Base-by-base conservation (phyloP, 2,888 invertebrate species). In the Euplagia quadripunctaria region DNA sequence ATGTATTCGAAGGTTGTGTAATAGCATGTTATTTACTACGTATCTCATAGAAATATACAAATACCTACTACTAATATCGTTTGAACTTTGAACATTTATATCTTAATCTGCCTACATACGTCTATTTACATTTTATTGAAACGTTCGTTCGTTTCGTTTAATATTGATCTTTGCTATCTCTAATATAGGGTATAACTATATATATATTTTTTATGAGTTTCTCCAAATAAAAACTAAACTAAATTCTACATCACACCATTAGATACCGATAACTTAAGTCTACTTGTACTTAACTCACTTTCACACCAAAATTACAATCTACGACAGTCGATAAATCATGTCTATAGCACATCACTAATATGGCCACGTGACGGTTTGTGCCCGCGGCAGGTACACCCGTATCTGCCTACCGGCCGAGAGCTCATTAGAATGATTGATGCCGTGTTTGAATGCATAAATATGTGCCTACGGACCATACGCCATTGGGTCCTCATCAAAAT, bases 351-450 rank as follows among this genome's bases (percentile, higher is more conserved):
- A 89, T 89, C 93, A 90, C 93, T 92, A 91, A 74, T 49, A 71
- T 64, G 80, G 74, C 87, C 88, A 90, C 89, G 90, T 87, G 91
- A 90, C 85, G 87, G 86, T 83, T 82, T 88, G 85, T 79, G 89
- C 87, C 88, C 75, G 85, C 77, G 83, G 86, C 86, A 79, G 77
- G 79, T 81, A 82, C 82, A 82, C 79, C 83, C 80, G 82, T 78
- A 75, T 86, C 87, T 90, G 90, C 90, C 89, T 89, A 91, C 91
- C 86, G 88, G 85, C 87, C 84, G 79, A 79, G 78, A 85, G 90
- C 93, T 95, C 94, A 95, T 95, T 95, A 94, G 92, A 92, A 95
- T 96, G 95, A 96, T 95, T 93, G 95, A 96, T 95, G 93, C 90
- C 86, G 87, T 92, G 92, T 93, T 94, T 93, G 93, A 91, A 91